Base-by-base conservation (phyloP, 2,797 vertebrate species). In the Rachycentron canadum region DNA sequence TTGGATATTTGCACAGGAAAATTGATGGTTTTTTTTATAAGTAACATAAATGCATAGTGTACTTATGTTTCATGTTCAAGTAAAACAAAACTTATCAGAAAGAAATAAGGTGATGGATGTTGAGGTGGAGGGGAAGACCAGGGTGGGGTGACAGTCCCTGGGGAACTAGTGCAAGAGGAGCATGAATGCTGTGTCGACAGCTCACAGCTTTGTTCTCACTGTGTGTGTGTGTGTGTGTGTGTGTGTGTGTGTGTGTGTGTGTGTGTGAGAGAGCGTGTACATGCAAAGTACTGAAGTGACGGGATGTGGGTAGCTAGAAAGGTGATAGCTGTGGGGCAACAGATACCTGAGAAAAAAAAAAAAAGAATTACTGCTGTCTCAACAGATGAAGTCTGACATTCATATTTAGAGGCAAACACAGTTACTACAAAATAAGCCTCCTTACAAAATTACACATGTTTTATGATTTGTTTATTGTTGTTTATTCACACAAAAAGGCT, bases 51-150 rank as follows among this genome's bases (percentile, higher is more conserved):
- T 36, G 38, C 52, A 62, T 45, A 28, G 6, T 60, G 25, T 23
- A 45, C 19, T 62, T 84, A 7, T 79, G 84, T 94, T 94, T 94
- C 91, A 68, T 73, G 36, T 94, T 94, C 82, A 69, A 77, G 67
- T 82, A 85, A 95, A 95, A 92, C 89, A 91, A 90, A 94, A 93
- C 90, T 88, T 84, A 82, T 58, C 45, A 50, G 49, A 26, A 41
- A 11, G 52, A 64, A 76, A 69, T 63, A 71, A 38, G 75, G 75
- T 59, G 69, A 75, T 72, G 63, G 75, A 77, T 58, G 41, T 45
- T 1, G 36, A 73, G 49, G 60, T 72, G 69, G 50, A 89, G 90
- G 89, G 90, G 87, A 92, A 91, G 66, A n/a, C 82, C 87, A 60
- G 90, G 86, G 90, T 85, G 89, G 83, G 86, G 90, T 86, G 34